phyloP scores from a whole-genome alignment of 2,797 vertebrate genomes.

The Pogoniulus pusillus region DNA sequence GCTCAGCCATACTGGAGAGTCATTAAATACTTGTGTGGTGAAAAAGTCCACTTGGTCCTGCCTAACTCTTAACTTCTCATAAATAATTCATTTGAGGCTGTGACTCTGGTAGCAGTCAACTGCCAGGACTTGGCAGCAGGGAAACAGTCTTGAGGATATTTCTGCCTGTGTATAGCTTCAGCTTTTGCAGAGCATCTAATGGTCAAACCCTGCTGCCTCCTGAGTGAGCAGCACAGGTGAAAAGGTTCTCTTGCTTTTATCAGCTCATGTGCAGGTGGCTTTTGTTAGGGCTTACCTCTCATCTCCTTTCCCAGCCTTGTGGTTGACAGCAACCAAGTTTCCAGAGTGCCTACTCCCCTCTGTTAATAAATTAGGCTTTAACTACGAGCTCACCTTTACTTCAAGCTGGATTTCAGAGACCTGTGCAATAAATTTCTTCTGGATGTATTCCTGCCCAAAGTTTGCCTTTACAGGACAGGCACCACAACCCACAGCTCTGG shows the following conservation, averaged over 20 bases:
- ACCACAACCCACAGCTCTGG: fast-evolving
- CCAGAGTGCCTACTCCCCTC: slow-evolving; percentile 3
- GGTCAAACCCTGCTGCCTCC: neutral
- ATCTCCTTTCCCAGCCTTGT: neutral
- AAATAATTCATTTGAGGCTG: slow-evolving; percentile 3
- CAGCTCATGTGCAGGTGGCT: neutral
- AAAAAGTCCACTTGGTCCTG: neutral
- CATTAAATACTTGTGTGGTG: slow-evolving; percentile 4
- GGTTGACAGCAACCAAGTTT: neutral
- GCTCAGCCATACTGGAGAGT: neutral
- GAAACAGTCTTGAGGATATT: neutral
- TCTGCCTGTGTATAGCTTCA: neutral
- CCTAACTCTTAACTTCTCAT: neutral
- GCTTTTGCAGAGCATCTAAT: neutral
- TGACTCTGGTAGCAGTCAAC: neutral
- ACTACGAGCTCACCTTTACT: neutral
- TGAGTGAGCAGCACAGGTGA: neutral
- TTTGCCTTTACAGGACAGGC: neutral
- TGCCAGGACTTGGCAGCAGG: neutral
- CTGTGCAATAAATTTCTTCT: neutral
- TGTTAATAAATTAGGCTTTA: slow-evolving; percentile 67
- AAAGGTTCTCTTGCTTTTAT: neutral
- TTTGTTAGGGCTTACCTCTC: neutral
- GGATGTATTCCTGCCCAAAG: neutral
- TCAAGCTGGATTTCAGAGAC: neutral